Evolutionary conservation across 2,888 invertebrate genomes (phyloP).

Genomic region (Diarsia dahlii): DNA sequence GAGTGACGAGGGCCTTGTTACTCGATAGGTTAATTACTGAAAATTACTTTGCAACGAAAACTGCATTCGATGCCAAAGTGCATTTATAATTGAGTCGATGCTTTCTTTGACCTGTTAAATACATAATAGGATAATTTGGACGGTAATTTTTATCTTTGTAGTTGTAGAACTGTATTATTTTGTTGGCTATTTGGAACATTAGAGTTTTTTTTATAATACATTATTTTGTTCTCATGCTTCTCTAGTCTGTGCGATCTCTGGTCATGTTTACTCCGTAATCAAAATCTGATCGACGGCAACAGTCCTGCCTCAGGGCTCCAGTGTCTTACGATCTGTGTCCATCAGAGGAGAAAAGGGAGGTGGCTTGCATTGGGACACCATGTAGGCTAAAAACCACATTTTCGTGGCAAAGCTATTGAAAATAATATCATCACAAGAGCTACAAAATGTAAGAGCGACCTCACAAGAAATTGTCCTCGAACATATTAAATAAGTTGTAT

Average conservation of each 20-base stretch:
- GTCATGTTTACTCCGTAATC: no score
- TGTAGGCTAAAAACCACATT: neutral
- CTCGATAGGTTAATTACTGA: conserved; percentile 51
- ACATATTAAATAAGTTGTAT: conserved; percentile 38
- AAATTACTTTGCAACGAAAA: conserved; percentile 57
- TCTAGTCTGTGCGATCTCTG: no score
- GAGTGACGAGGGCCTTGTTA: conserved; percentile 44
- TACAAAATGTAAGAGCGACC: neutral
- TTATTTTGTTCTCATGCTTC: no score
- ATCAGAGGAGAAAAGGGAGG: no score
- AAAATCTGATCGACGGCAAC: no score
- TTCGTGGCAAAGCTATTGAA: neutral
- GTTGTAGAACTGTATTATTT: neutral
- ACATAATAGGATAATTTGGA: neutral
- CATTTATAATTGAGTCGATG: conserved; percentile 5
- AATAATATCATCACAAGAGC: neutral
- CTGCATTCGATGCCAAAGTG: conserved; percentile 44
- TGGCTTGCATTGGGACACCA: no score
- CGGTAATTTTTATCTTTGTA: neutral
- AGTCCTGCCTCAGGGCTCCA: no score
- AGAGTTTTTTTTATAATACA: neutral
- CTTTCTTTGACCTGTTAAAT: conserved; percentile 13
- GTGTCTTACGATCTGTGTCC: no score
- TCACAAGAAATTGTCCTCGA: conserved; percentile 15
- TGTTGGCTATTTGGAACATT: no score